Evolutionary conservation across 1,140 invertebrate genomes (phyloP), one percentile per base, ranked within the genome.

Genomic region (Ceratina australensis): DNA sequence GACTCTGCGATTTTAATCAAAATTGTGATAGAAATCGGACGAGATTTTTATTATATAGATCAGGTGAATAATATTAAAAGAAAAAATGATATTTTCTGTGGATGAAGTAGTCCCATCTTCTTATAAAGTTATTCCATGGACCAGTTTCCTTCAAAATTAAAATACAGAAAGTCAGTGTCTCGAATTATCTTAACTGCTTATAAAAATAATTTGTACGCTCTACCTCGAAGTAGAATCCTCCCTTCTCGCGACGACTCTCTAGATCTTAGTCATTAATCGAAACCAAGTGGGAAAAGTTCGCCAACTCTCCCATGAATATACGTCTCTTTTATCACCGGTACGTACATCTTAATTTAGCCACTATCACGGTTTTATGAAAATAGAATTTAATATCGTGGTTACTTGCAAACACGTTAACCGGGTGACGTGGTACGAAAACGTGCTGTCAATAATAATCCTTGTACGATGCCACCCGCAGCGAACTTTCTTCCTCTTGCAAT

Each of bases 311-410:
- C 18, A 4, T 1, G 18, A 8, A 28, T 33, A 47, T 5, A 22
- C 1, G 0, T 22, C 10, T 24, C 3, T 7, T 33, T 52, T 22
- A 26, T 69, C 49, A 5, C 3, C 28, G 10, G 61, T 57, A 52
- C 49, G 76, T 65, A 42, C 24, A 20, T 52, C 24, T 22, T 64
- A 4, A 78, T 65, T 52, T 3, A 16, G 1, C 22, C 7, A 50
- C 26, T 63, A 59, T 61, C 26, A 8, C 24, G 26, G 52, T 54
- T 33, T 28, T 22, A 49, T 49, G 57, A 72, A 83, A 83, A 83
- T 64, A 76, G 65, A 80, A 69, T 77, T 74, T 73, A 74, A 83
- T 83, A 84, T 80, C 80, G 60, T 24, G 18, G 59, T 33, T 10
- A 42, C 47, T 61, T 68, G 72, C 60, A 72, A 83, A 80, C 61